Percentiles rank a stretch among this genome's conserved stretches.
Evolutionary conservation across 2,797 vertebrate species (phyloP).

Genomic region (Leptatherina wallacei): DNA sequence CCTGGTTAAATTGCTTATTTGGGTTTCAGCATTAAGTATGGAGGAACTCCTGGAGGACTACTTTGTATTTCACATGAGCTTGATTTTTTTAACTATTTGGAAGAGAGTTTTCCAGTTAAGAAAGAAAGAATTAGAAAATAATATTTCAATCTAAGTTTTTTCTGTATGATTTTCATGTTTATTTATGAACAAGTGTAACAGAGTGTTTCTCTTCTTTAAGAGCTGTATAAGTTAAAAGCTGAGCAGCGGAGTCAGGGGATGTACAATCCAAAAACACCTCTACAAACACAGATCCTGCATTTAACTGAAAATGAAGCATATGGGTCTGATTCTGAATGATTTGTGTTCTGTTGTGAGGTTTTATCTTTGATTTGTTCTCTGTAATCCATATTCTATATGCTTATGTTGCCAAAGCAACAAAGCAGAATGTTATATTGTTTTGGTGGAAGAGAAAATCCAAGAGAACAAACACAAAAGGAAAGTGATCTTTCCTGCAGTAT

Average conservation of each 20-base stretch:
- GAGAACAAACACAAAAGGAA: not conserved
- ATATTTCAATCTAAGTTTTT: not conserved
- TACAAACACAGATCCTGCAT: not conserved
- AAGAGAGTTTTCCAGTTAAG: not conserved
- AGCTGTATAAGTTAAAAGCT: not conserved
- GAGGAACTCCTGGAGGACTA: not conserved
- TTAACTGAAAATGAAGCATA: not conserved
- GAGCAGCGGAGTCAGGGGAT: too few species aligned
- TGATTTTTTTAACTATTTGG: not conserved
- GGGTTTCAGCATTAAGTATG: slow-evolving; percentile 12
- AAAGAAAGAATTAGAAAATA: not conserved
- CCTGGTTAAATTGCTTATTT: slow-evolving; percentile 19
- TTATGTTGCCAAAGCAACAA: not conserved
- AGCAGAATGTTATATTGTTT: not conserved
- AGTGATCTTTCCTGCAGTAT: not conserved
- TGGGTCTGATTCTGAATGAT: not conserved
- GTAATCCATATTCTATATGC: too few species aligned
- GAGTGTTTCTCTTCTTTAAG: not conserved
- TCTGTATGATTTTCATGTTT: not conserved
- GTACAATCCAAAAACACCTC: not conserved
- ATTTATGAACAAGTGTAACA: not conserved
- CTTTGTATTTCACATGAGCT: not conserved
- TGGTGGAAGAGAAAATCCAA: not conserved
- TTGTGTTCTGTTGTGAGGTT: too few species aligned
- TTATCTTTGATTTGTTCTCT: too few species aligned